These are phyloP conservation scores for Sylvilagus bachmani DNA, from an alignment of 2,113 vertebrate species.

Conservation along the genomic window DNA sequence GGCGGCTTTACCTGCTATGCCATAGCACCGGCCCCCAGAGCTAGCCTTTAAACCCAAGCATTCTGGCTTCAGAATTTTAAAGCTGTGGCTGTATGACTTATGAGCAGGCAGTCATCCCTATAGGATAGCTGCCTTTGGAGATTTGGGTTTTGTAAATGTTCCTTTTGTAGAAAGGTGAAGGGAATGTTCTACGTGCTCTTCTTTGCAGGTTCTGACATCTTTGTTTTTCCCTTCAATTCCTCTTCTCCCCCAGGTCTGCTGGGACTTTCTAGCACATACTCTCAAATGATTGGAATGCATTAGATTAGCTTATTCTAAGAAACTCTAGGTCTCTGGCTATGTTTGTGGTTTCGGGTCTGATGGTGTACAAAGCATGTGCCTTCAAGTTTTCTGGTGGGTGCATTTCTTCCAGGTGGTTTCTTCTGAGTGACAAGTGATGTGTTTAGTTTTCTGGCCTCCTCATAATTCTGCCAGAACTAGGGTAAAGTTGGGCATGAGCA, in stretches of 20 bases:
- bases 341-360: not conserved
- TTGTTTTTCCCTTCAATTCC: not conserved
- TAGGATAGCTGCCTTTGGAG: not conserved
- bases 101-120: not conserved
- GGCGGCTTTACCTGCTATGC: too few species aligned
- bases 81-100: not conserved
- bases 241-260: not conserved
- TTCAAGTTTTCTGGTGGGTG: not conserved
- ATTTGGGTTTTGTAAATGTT: not conserved
- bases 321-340: not conserved
- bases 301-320: not conserved
- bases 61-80: not conserved
- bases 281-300: not conserved
- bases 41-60: not conserved
- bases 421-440: not conserved
- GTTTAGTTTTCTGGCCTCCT: not conserved
- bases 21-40: too few species aligned
- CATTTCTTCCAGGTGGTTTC: not conserved
- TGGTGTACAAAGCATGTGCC: not conserved
- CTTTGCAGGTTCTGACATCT: not conserved
- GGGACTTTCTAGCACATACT: not conserved
- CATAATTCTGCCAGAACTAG: not conserved
- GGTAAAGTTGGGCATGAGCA: not conserved
- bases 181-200: not conserved
- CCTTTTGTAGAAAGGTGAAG: not conserved